Base-by-base conservation (phyloP, 2,113 vertebrate species). In the Anas platyrhynchos region DNA sequence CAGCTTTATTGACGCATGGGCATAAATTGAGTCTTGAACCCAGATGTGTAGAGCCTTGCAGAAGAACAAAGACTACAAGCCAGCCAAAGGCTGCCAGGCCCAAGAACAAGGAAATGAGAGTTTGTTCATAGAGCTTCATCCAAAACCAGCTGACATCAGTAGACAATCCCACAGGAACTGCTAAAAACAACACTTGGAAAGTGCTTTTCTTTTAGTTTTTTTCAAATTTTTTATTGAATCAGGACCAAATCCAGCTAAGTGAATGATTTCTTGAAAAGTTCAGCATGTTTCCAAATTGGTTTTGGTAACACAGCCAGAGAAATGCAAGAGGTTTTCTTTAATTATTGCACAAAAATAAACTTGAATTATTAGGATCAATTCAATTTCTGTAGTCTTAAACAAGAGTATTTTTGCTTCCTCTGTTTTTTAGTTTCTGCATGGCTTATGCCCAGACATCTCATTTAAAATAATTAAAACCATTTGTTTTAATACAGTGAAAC, bases 391-490 rank as follows among this genome's bases (percentile, higher is more conserved):
- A 97, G 94, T 94, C 88, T 97, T 96, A 96, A 95, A 94, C 95
- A 97, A 96, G 91, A 85, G 72, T 91, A 95, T 93, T 96, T 91
- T 91, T 88, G 54, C 56, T 58, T 83, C 73, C 69, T 78, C 48
- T 90, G 68, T 43, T 86, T 88, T 88, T 91, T 18, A 38, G 73
- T 90, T 86, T 86, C 88, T 79, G 54, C 67, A 2, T 38, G 23
- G 34, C 23, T 86, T 52, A 71, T 86, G 90, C 93, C 94, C 93
- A 94, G 73, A 61, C 41, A 74, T 83, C 65, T 81, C n/a, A 71
- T 91, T 88, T 93, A 89, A 90, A 94, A 95, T 93, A 95, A 96
- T 94, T 96, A 94, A 96, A 96, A 65, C 52, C 88, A 86, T 93
- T 95, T 94, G 77, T 94, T 94, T 95, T 83, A 94, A 87, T 87